These are phyloP conservation scores for Odocoileus virginianus DNA, from an alignment of 2,113 vertebrate species.

Conservation along the genomic window DNA sequence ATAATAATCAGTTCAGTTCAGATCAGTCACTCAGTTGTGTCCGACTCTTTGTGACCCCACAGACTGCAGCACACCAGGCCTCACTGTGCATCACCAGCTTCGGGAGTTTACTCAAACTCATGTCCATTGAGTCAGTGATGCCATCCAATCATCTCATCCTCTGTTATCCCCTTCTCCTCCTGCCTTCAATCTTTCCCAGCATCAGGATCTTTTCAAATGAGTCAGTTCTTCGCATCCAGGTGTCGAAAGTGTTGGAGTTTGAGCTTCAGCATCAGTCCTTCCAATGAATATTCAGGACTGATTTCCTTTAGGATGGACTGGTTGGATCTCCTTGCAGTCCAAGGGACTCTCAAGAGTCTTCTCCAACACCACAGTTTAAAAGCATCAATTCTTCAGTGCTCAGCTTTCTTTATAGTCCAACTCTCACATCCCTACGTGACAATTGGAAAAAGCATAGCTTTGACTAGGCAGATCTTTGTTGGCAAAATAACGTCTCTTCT, in stretches of 20 bases:
- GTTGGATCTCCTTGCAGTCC: neutral
- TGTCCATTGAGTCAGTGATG: neutral
- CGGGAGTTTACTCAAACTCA: neutral
- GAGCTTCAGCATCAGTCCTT: neutral
- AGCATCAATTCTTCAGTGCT: neutral
- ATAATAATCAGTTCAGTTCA: neutral
- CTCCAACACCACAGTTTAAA: neutral
- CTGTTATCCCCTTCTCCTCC: neutral
- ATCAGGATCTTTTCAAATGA: neutral
- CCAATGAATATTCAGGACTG: neutral
- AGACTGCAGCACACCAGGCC: neutral
- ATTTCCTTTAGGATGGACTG: neutral
- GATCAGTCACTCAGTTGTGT: neutral
- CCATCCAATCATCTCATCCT: neutral
- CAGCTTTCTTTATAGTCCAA: neutral
- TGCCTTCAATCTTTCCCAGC: neutral
- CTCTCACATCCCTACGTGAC: neutral
- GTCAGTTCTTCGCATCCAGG: neutral
- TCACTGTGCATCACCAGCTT: neutral
- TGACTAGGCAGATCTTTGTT: neutral
- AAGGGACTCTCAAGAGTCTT: neutral
- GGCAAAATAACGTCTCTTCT: neutral
- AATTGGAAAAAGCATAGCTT: neutral
- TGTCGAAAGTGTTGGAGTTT: neutral
- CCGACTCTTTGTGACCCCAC: rapidly evolving